These are phyloP conservation scores for Mayetiola destructor DNA, from an alignment of 2,888 invertebrate genomes.

Conservation along the genomic window DNA sequence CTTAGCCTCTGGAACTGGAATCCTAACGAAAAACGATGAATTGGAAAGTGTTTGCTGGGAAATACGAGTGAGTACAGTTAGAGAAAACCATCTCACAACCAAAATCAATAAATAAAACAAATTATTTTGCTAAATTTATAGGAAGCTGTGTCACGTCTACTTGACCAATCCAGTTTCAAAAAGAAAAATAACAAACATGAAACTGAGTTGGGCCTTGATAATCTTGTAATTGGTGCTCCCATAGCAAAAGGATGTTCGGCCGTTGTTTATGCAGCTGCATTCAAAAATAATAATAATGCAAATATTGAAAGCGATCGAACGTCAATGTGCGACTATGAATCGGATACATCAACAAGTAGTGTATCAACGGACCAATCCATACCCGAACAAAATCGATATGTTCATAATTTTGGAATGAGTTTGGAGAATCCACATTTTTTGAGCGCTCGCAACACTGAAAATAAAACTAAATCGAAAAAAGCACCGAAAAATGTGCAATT, in stretches of 20 bases:
- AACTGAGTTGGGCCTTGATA: conserved; percentile 39
- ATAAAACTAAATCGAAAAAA: not conserved
- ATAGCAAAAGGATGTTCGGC: conserved; percentile 72
- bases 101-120: not conserved
- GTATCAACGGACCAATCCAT: conserved; percentile 21
- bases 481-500: not conserved
- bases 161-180: conserved; percentile 18
- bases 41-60: conserved; percentile 64
- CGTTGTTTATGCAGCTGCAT: conserved; percentile 57
- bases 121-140: conserved; percentile 5
- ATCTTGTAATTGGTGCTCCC: conserved; percentile 51
- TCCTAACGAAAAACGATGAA: conserved; percentile 61
- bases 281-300: conserved; percentile 7
- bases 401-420: conserved; percentile 33
- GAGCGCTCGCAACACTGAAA: conserved; percentile 3
- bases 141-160: conserved; percentile 30
- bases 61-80: conserved; percentile 43
- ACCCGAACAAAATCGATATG: conserved; percentile 33
- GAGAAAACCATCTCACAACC: not conserved
- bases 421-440: conserved; percentile 25
- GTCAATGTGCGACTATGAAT: not conserved
- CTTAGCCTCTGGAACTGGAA: conserved; percentile 55
- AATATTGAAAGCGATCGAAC: not conserved
- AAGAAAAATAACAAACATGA: conserved; percentile 17
- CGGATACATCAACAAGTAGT: not conserved